Evolutionary conservation across 1,140 invertebrate species (phyloP).

Genomic region (Tetragonula clypearis): DNA sequence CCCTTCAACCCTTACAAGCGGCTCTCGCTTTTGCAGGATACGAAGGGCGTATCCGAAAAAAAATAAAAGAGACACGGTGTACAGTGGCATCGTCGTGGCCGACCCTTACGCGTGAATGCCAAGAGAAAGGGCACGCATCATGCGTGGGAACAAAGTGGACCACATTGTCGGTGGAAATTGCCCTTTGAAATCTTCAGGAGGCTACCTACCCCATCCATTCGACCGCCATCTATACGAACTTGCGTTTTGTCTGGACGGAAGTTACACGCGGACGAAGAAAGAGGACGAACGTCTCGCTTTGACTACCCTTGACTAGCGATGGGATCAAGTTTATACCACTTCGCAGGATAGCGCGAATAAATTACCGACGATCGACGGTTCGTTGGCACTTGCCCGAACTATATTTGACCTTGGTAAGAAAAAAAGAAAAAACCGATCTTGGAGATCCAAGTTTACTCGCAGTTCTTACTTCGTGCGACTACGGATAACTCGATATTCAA

Average conservation of each 20-base stretch:
- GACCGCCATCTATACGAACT: constrained; percentile 6
- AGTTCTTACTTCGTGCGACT: no score
- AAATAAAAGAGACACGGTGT: background rate
- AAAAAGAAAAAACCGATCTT: no score
- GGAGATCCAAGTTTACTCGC: no score
- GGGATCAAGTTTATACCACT: no score
- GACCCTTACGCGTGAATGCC: constrained; percentile 25
- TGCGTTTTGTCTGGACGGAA: constrained; percentile 1
- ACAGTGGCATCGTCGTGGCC: background rate
- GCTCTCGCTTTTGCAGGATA: constrained; percentile 8
- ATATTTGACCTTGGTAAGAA: no score
- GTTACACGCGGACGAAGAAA: background rate
- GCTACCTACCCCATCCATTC: constrained; percentile 24
- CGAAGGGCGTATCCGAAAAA: constrained; percentile 18
- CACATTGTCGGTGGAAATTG: constrained; percentile 40
- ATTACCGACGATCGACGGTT: no score
- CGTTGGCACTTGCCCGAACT: no score
- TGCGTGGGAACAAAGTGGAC: constrained; percentile 37
- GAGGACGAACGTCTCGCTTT: background rate
- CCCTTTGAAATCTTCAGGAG: constrained; percentile 50
- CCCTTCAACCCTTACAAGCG: background rate
- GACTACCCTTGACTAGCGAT: constrained; percentile 8
- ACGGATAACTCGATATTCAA: no score
- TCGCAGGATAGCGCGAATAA: no score
- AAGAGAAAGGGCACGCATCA: constrained; percentile 36